Evolutionary conservation across 2,888 invertebrate genomes (phyloP).

Genomic region (Trisateles emortualis): DNA sequence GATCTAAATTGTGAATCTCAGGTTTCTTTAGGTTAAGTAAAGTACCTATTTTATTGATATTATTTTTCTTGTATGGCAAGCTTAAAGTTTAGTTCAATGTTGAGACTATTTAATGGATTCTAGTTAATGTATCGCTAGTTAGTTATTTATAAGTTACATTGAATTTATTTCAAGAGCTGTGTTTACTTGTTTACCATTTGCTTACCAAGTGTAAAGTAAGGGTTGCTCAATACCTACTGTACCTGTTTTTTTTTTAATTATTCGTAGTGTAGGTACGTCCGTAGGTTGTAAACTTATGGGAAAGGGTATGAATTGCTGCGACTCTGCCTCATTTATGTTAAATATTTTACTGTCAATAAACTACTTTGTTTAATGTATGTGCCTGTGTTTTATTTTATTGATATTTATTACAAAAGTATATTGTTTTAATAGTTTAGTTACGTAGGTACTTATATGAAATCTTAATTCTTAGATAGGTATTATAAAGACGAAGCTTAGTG

Average conservation of each 20-base stretch:
- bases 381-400: constrained; percentile 23
- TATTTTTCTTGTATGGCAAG: not conserved
- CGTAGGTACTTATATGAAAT: too few relatives aligned
- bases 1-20: too few relatives aligned
- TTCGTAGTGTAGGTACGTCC: constrained; percentile 12
- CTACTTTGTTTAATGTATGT: constrained; percentile 19
- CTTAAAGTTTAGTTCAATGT: not conserved
- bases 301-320: constrained; percentile 22
- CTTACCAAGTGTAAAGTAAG: constrained; percentile 17
- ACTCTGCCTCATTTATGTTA: constrained; percentile 41
- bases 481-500: too few relatives aligned
- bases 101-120: too few relatives aligned
- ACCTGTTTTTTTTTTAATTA: constrained; percentile 51
- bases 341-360: constrained; percentile 43
- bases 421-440: too few relatives aligned
- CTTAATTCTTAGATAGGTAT: too few relatives aligned
- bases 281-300: constrained; percentile 32
- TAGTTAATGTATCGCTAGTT: too few relatives aligned
- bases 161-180: constrained; percentile 14
- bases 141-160: not conserved
- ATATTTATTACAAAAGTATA: not conserved
- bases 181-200: constrained; percentile 1
- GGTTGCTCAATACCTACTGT: constrained; percentile 54
- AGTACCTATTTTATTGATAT: too few relatives aligned
- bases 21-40: too few relatives aligned